These are phyloP conservation scores for Cromileptes altivelis DNA, from an alignment of 2,113 vertebrate species.

Conservation along the genomic window DNA sequence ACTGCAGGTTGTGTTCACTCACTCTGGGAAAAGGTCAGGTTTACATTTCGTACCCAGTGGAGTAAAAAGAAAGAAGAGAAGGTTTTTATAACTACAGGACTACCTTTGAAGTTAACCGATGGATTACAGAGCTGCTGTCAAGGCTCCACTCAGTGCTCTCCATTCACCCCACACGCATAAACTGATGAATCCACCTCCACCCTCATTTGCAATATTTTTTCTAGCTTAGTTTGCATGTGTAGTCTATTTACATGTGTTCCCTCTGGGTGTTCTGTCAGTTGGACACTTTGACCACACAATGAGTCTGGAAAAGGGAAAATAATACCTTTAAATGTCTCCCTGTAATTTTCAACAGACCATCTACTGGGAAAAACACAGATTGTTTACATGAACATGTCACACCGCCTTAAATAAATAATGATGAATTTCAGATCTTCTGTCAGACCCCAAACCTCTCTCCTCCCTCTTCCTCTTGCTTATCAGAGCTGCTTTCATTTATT, in stretches of 20 bases:
- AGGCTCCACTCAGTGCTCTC: neutral
- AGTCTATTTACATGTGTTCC: conserved; percentile 26
- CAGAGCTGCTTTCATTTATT: conserved; percentile 23
- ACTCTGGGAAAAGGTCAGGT: conserved; percentile 33
- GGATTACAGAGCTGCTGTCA: conserved; percentile 36
- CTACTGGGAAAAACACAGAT: neutral
- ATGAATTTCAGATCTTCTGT: conserved; percentile 41
- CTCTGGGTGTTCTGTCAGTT: neutral
- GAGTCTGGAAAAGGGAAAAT: neutral
- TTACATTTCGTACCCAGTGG: conserved; percentile 4
- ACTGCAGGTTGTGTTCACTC: conserved; percentile 7
- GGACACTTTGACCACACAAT: conserved; percentile 10
- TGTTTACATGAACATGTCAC: conserved; percentile 1
- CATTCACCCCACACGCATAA: conserved; percentile 1
- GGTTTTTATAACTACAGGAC: conserved; percentile 19
- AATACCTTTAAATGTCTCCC: neutral
- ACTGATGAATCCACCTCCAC: conserved; percentile 16
- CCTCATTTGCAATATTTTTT: conserved; percentile 55
- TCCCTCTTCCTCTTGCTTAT: conserved; percentile 22
- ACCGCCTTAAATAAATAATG: conserved; percentile 26
- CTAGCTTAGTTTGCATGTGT: conserved; percentile 35
- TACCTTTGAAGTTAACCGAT: conserved; percentile 48
- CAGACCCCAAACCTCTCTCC: neutral
- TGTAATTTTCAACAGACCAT: conserved; percentile 7
- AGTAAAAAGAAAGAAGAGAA: conserved; percentile 36